These are phyloP conservation scores for Rostratula benghalensis DNA, from an alignment of 2,113 vertebrate species.

Conservation along the genomic window DNA sequence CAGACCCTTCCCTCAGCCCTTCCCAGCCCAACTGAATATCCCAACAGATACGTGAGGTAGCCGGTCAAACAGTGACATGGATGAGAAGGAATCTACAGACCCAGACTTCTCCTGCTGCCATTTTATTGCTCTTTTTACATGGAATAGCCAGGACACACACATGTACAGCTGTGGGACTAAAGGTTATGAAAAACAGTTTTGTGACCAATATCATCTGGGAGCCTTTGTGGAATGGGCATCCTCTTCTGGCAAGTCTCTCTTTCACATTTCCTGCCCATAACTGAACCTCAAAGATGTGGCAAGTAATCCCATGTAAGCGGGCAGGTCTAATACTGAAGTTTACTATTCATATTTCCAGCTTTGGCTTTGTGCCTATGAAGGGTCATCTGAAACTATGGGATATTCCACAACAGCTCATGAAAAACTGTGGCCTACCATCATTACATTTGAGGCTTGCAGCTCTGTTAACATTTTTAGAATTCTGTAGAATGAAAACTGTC, in stretches of 20 bases:
- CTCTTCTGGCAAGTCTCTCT: neutral
- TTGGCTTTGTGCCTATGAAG: neutral
- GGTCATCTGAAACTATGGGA: neutral
- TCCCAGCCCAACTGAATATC: neutral
- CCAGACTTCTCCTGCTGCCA: neutral
- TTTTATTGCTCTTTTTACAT: neutral
- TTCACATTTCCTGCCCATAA: neutral
- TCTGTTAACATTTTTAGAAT: neutral
- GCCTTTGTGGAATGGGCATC: neutral
- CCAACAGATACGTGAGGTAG: neutral
- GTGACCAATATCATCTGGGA: neutral
- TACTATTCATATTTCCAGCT: neutral
- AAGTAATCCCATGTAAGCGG: neutral
- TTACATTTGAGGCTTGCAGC: neutral
- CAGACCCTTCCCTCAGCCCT: neutral
- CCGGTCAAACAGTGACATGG: neutral
- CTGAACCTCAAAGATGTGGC: neutral
- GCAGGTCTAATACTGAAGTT: neutral
- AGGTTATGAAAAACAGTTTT: neutral
- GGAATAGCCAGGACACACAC: neutral
- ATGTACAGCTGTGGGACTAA: neutral
- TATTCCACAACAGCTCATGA: neutral
- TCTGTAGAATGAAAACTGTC: neutral
- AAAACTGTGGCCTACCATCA: neutral
- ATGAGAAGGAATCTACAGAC: neutral